Base-by-base conservation (phyloP, 2,113 vertebrate species). In the Hemichromis elongatus region DNA sequence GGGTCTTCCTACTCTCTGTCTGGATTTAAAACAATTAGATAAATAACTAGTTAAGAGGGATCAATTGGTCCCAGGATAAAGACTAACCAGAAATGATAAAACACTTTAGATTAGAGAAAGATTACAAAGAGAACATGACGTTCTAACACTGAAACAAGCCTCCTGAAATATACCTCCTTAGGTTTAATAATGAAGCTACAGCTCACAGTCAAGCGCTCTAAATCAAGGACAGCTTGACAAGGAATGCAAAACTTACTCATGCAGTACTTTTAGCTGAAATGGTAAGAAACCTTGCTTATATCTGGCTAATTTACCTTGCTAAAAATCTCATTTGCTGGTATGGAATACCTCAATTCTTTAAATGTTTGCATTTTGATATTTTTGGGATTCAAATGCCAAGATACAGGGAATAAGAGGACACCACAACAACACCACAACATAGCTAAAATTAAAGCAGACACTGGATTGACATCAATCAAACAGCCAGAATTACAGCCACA, bases 41-140 rank as follows among this genome's bases (percentile, higher is more conserved):
- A 94, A 94, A 94, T 95, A 93, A 79, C 81, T 79, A 45, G 86
- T 86, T 95, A 96, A 93, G 89, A 92, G 10, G 93, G 92, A 91
- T 95, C 88, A 94, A 84, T 90, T 14, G 68, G 73, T 86, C 35
- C 63, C 13, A 5, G 82, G 87, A 93, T 93, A 91, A 92, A 35
- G 85, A 80, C 79, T 80, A 92, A 91, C 78, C 83, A 77, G 86
- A 86, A 92, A 90, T 84, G 37, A 54, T 89, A 80, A 93, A 93
- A 83, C 77, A 90, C 89, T 92, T 92, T 79, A 92, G 92, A 94
- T 93, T 92, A 91, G 86, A 87, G 80, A 77, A 88, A 92, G 92
- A 94, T 94, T 93, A 93, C 81, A 83, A 88, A 88, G 33, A 18
- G 66, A 89, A 70, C 83, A 88, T 78, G 77, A 86, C 45, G 82